Base-by-base conservation (phyloP, 2,888 invertebrate species). In the Hybos culiciformis region DNA sequence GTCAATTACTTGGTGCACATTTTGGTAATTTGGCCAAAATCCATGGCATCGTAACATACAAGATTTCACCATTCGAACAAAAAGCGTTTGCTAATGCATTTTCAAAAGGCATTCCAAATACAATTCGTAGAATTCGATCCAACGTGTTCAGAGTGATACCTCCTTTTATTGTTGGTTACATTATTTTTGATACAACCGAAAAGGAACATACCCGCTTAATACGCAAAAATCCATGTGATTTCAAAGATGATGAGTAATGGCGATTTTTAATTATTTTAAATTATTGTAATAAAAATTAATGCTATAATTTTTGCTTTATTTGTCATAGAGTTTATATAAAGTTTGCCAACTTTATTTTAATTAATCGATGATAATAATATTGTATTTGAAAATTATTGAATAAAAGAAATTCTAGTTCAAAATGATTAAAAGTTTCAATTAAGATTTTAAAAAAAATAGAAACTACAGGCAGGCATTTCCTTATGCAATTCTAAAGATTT, bases 51-150 rank as follows among this genome's bases (percentile, higher is more conserved):
- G 77, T 92, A 46, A 78, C 74, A 42, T 91, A 84, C 66, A 80
- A 80, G 56, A 57, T 94, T 36, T 93, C 93, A 12, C 88, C 88
- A 8, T 83, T 83, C 60, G 93, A 94, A 62, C 88, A 87, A 63
- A 81, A 78, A 53, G 83, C 90, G 0, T 91, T 85, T 59, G 83
- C 80, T 50, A 88, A 88, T 47, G 70, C 76, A 3, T 69, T 92
- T 49, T 72, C 76, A 24, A 73, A 83, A 57, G 86, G 88, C 37
- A 21, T 92, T 6, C 85, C 88, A 2, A 93, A 92, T 59, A 69
- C 77, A 21, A 61, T 84, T 50, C 74, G 85, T 46, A 74, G 93
- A 57, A 68, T 84, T 51, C 69, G 75, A 17, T 76, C 78, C 49
- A 77, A 73, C 53, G 56, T 87, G 26, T 77, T 88, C 49, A 72